Conservation (phyloP, 2,888 invertebrate species). For the Lypha dubia region DNA sequence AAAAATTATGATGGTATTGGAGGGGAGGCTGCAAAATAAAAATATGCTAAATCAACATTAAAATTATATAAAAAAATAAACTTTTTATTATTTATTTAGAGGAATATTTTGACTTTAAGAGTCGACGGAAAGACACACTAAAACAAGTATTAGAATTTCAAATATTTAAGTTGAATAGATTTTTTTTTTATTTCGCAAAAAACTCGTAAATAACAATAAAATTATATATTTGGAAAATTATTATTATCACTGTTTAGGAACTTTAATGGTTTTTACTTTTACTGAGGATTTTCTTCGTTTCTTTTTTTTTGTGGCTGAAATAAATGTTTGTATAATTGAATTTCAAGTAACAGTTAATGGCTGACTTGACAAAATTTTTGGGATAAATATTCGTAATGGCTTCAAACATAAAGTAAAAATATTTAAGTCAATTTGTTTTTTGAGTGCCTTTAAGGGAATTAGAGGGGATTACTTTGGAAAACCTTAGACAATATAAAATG, state of each 20-base stretch:
- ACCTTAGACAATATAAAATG: slow-evolving; percentile 4
- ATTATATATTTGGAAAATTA: slow-evolving; percentile 63
- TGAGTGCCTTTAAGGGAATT: neutral
- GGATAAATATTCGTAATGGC: slow-evolving; percentile 38
- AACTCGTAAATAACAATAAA: slow-evolving; percentile 48
- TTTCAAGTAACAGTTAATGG: slow-evolving; percentile 54
- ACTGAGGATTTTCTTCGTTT: slow-evolving; percentile 14
- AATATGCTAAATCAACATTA: slow-evolving; percentile 70
- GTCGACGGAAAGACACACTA: neutral
- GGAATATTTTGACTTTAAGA: slow-evolving; percentile 6
- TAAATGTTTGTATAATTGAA: slow-evolving; percentile 68
- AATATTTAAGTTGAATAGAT: slow-evolving; percentile 38
- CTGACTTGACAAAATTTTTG: slow-evolving; percentile 53
- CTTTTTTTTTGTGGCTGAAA: neutral
- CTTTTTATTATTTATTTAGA: slow-evolving; percentile 45
- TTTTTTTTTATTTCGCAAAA: slow-evolving; percentile 38
- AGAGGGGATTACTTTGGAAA: neutral
- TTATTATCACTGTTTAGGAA: slow-evolving; percentile 72
- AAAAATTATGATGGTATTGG: neutral
- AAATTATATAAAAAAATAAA: slow-evolving; percentile 38
- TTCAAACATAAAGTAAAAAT: slow-evolving; percentile 15
- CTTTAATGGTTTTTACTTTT: slow-evolving; percentile 61
- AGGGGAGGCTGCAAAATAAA: slow-evolving; percentile 43
- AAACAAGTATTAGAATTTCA: slow-evolving; percentile 20
- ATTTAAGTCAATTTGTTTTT: neutral